phyloP scores from a whole-genome alignment of 1,140 invertebrate species.

The Bactericera cockerelli region DNA sequence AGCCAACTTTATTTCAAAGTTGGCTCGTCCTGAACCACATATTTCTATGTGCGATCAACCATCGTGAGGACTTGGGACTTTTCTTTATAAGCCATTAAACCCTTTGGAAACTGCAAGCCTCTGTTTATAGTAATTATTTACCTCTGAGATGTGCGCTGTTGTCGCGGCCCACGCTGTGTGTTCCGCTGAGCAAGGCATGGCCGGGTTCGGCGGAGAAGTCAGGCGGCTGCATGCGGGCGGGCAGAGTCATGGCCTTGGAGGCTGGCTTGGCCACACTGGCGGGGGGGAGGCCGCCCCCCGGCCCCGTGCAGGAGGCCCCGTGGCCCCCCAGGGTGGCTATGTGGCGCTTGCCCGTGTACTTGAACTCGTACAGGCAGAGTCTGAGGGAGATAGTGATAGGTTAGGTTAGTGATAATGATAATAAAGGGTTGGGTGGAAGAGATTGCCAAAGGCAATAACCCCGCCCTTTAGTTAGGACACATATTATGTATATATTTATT shows the following conservation, averaged over 20 bases:
- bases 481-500: too few species aligned
- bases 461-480: too few species aligned
- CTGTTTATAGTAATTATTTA: too few species aligned
- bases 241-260: conserved; percentile 53
- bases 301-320: conserved; percentile 27
- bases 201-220: conserved; percentile 35
- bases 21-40: too few species aligned
- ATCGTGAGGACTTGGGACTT: too few species aligned
- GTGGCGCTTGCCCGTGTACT: conserved; percentile 67
- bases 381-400: conserved; percentile 33
- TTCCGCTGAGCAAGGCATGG: conserved; percentile 20
- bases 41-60: too few species aligned
- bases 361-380: conserved; percentile 72
- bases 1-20: too few species aligned
- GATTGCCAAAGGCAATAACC: too few species aligned
- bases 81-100: too few species aligned
- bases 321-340: conserved; percentile 35
- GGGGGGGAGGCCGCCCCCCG: conserved; percentile 35
- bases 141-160: conserved; percentile 15
- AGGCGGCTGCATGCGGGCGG: conserved; percentile 58
- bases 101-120: too few species aligned
- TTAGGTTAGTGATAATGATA: too few species aligned
- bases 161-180: conserved; percentile 24
- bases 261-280: conserved; percentile 31
- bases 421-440: too few species aligned